These are phyloP conservation scores for Chesias legatella DNA, from an alignment of 2,888 invertebrate species.

Conservation along the genomic window DNA sequence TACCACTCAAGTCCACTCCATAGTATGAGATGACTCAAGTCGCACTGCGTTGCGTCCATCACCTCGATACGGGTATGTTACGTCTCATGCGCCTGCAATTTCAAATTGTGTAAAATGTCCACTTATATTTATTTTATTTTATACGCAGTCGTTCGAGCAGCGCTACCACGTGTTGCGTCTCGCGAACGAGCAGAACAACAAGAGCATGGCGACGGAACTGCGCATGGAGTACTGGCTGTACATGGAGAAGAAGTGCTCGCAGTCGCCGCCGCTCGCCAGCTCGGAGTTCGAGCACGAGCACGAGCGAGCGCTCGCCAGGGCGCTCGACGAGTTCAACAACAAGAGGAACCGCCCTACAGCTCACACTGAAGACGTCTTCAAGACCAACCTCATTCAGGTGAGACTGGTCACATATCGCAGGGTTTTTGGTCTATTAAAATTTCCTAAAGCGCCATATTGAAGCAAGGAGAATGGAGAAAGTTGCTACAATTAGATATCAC, in stretches of 20 bases:
- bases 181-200: conserved; percentile 2
- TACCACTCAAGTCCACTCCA: too few relatives aligned
- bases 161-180: not conserved
- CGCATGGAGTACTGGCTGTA: conserved; percentile 1
- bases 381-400: conserved; percentile 1
- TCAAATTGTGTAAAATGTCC: too few relatives aligned
- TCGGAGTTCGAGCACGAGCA: not conserved
- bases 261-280: not conserved
- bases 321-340: conserved; percentile 1
- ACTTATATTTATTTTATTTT: too few relatives aligned
- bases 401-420: too few relatives aligned
- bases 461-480: too few relatives aligned
- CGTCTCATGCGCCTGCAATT: too few relatives aligned
- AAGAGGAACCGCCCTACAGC: not conserved
- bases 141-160: not conserved
- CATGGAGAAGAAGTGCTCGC: not conserved
- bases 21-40: too few relatives aligned
- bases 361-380: conserved; percentile 1
- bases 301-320: not conserved
- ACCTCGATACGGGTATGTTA: too few relatives aligned
- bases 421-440: too few relatives aligned
- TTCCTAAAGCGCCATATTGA: too few relatives aligned
- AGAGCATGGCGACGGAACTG: not conserved
- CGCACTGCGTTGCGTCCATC: too few relatives aligned
- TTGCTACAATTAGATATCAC: too few relatives aligned